Evolutionary conservation across 2,113 vertebrate genomes (phyloP).

Genomic region (Malurus melanocephalus): DNA sequence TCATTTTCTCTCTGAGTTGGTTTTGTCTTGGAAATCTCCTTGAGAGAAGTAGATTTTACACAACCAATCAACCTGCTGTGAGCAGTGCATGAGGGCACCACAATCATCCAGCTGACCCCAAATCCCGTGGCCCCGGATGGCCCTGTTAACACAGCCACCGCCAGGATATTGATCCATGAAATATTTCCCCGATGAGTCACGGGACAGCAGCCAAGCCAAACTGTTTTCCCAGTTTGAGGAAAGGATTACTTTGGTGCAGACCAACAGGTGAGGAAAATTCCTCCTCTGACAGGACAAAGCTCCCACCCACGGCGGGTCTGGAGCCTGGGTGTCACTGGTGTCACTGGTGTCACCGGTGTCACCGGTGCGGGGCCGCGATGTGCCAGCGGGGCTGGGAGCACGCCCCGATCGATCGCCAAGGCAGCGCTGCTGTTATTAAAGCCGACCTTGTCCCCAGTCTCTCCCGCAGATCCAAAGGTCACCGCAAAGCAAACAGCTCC

Average conservation of each 20-base stretch:
- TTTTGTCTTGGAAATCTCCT: neutral
- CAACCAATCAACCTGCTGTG: accelerated
- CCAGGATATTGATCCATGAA: neutral
- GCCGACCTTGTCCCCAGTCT: neutral
- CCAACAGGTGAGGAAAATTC: neutral
- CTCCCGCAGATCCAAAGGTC: neutral
- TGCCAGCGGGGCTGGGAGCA: neutral
- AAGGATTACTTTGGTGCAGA: neutral
- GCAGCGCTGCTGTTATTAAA: neutral
- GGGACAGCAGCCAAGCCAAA: neutral
- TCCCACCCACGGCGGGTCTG: accelerated
- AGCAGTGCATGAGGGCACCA: neutral
- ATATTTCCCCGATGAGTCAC: neutral
- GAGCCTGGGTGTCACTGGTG: accelerated
- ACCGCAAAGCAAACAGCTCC: neutral
- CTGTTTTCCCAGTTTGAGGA: neutral
- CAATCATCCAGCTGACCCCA: neutral
- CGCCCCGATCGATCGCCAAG: neutral
- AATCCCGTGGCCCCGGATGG: accelerated
- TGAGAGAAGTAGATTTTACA: neutral
- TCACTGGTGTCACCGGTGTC: neutral
- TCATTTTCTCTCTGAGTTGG: neutral
- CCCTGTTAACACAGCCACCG: neutral
- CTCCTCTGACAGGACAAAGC: accelerated
- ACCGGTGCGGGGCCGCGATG: neutral